These are phyloP conservation scores for Struthio camelus DNA, from an alignment of 2,113 vertebrate species.

Conservation along the genomic window DNA sequence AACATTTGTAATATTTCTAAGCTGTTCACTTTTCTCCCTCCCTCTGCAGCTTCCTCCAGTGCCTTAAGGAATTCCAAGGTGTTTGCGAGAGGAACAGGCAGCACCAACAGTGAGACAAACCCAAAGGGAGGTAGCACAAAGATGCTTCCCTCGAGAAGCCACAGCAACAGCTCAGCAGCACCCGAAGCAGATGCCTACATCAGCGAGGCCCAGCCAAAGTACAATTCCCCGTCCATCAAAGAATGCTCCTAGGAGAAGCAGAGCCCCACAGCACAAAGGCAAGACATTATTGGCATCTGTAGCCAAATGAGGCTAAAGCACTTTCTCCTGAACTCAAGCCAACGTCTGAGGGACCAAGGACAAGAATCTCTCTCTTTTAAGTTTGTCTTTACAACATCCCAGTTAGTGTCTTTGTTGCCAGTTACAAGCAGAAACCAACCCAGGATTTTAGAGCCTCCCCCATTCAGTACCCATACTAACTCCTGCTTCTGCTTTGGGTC, in stretches of 20 bases:
- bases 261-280: background rate
- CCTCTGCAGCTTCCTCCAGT: background rate
- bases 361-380: background rate
- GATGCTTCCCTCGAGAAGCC: background rate
- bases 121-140: background rate
- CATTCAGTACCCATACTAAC: background rate
- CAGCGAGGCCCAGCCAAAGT: background rate
- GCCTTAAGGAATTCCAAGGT: background rate
- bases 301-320: background rate
- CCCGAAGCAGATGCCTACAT: background rate
- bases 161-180: accelerated
- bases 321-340: background rate
- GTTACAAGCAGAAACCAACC: background rate
- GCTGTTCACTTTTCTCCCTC: too few relatives aligned
- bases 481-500: background rate
- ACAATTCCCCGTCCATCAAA: background rate
- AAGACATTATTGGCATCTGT: accelerated
- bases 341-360: background rate
- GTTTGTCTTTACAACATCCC: background rate
- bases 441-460: background rate
- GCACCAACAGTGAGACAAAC: background rate
- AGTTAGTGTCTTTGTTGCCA: background rate
- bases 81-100: background rate
- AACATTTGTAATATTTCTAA: background rate
- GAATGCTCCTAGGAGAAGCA: background rate